A percentile compares a stretch with the other conserved stretches of the same genome.
Conservation (phyloP, 2,797 vertebrate species). For the Xenopus petersii region DNA sequence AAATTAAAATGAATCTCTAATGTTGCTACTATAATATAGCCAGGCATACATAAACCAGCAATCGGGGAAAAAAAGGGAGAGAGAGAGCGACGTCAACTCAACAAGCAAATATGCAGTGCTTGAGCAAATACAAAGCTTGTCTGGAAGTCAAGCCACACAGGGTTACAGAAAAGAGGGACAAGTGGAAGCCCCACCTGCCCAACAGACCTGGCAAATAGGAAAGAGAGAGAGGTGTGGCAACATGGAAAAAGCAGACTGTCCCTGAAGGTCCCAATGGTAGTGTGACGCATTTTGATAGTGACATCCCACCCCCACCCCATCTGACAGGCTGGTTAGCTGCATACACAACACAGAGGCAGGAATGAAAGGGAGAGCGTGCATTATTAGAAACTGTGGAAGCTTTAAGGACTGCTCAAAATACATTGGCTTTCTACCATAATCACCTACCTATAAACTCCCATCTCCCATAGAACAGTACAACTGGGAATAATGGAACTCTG, state of each 20-base stretch:
- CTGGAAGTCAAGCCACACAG: neutral
- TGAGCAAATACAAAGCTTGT: neutral
- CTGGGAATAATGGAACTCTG: too few relatives aligned
- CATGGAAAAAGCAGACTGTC: conserved; percentile 42
- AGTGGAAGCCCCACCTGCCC: conserved; percentile 27
- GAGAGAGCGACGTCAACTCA: neutral
- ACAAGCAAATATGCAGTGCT: conserved; percentile 10
- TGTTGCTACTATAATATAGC: too few relatives aligned
- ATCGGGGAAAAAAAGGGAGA: too few relatives aligned
- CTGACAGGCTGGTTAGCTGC: conserved; percentile 37
- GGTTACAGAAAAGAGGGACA: conserved; percentile 7
- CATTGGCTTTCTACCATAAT: too few relatives aligned
- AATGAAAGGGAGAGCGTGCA: too few relatives aligned
- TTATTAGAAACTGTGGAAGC: too few relatives aligned
- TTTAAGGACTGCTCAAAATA: too few relatives aligned
- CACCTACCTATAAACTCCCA: too few relatives aligned
- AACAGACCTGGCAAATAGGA: conserved; percentile 14
- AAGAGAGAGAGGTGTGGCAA: conserved; percentile 50
- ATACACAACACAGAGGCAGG: conserved; percentile 16
- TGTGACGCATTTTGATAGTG: conserved; percentile 72
- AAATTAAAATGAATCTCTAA: too few relatives aligned
- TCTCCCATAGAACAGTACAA: too few relatives aligned
- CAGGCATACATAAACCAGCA: too few relatives aligned
- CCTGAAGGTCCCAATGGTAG: conserved; percentile 61
- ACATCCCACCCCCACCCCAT: conserved; percentile 49